These are phyloP conservation scores for Neodiprion lecontei DNA, from an alignment of 1,140 invertebrate genomes.

Conservation along the genomic window DNA sequence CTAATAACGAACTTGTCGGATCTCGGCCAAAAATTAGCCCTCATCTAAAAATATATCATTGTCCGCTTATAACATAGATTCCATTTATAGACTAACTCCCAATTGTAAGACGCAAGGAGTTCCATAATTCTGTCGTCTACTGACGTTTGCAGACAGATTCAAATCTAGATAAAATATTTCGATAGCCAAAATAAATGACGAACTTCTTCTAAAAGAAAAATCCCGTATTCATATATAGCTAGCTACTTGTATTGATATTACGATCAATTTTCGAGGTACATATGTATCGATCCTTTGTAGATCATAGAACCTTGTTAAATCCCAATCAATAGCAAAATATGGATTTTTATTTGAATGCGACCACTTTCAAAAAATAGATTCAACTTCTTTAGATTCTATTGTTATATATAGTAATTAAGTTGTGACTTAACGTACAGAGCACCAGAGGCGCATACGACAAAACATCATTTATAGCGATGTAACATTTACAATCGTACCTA, in stretches of 20 bases:
- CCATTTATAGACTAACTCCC: neutral
- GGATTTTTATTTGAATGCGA: slow-evolving; percentile 47
- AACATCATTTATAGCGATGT: slow-evolving; percentile 5
- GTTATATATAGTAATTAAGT: slow-evolving; percentile 43
- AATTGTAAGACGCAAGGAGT: neutral
- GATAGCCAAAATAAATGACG: slow-evolving; percentile 54
- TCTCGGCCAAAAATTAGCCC: neutral
- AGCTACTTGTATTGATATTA: slow-evolving; percentile 56
- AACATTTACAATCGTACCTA: slow-evolving; percentile 15
- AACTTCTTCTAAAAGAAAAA: slow-evolving; percentile 53
- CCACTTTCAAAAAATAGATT: slow-evolving; percentile 58
- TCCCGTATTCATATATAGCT: slow-evolving; percentile 37
- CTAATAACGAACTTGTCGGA: neutral
- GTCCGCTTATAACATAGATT: neutral
- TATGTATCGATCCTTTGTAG: slow-evolving; percentile 53
- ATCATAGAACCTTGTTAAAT: slow-evolving; percentile 48
- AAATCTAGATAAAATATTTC: neutral
- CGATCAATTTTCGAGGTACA: slow-evolving; percentile 58
- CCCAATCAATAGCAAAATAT: slow-evolving; percentile 58
- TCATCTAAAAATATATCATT: slow-evolving; percentile 2
- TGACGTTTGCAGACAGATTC: neutral
- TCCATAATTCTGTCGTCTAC: neutral
- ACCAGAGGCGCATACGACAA: slow-evolving; percentile 10
- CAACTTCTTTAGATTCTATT: slow-evolving; percentile 57
- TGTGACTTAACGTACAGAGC: slow-evolving; percentile 32